Evolutionary conservation across 2,797 vertebrate species (phyloP).

Genomic region (Channa striata): DNA sequence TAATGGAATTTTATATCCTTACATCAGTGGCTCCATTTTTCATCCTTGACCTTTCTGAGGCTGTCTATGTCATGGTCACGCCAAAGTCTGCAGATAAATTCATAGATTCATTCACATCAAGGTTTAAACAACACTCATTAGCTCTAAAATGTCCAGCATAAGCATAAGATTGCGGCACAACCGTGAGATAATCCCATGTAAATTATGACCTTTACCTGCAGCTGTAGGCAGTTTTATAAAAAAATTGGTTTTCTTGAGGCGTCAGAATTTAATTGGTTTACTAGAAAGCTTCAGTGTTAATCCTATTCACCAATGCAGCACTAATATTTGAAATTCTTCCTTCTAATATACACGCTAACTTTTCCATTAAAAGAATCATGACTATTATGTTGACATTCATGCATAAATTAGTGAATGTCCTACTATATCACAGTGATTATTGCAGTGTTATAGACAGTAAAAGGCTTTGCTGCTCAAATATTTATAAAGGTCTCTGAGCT

Average conservation of each 20-base stretch:
- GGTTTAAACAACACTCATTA: conserved; percentile 20
- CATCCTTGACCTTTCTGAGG: conserved; percentile 9
- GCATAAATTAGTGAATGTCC: conserved; percentile 24
- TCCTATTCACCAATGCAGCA: conserved; percentile 40
- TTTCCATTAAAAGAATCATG: background rate
- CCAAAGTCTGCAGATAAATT: conserved; percentile 36
- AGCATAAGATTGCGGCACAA: conserved; percentile 29
- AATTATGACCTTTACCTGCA: conserved; percentile 46
- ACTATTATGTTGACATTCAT: conserved; percentile 13
- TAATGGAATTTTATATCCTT: too few relatives aligned
- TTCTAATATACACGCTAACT: conserved; percentile 9
- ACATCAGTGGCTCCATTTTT: background rate
- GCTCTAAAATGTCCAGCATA: conserved; percentile 43
- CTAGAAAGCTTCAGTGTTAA: conserved; percentile 48
- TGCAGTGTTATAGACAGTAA: background rate
- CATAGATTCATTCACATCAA: conserved; percentile 4
- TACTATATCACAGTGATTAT: conserved; percentile 7
- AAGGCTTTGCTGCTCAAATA: conserved; percentile 36
- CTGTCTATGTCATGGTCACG: conserved; percentile 16
- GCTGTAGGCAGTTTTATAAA: conserved; percentile 43
- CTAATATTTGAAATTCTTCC: conserved; percentile 29
- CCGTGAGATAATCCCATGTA: conserved; percentile 56
- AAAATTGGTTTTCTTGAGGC: conserved; percentile 29
- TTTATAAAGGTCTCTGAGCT: conserved; percentile 27
- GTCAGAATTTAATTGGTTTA: conserved; percentile 59